Evolutionary conservation across 2,888 invertebrate genomes (phyloP).

Genomic region (Phalera bucephala): DNA sequence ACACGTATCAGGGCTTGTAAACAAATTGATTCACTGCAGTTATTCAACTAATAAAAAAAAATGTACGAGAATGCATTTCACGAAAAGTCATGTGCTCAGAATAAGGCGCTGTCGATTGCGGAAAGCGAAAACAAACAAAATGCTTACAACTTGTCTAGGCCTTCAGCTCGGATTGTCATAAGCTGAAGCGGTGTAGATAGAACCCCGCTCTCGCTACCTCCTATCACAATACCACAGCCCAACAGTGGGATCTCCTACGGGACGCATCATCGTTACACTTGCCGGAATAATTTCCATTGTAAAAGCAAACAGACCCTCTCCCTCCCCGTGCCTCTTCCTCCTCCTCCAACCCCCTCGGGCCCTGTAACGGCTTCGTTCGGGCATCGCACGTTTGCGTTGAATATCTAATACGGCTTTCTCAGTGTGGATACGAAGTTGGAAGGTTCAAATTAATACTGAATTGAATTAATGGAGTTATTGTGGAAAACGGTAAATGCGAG

Average conservation of each 20-base stretch:
- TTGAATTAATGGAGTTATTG: not conserved
- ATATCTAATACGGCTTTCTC: slow-evolving; percentile 1
- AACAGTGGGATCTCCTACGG: slow-evolving; percentile 27
- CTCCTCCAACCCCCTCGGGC: not conserved
- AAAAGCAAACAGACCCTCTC: slow-evolving; percentile 34
- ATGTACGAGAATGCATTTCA: too few species aligned
- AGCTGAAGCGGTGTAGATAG: too few species aligned
- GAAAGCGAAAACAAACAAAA: too few species aligned
- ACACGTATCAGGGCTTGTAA: too few species aligned
- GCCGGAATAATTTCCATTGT: slow-evolving; percentile 50
- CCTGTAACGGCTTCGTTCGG: slow-evolving; percentile 2
- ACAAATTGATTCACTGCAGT: too few species aligned
- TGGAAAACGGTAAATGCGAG: not conserved
- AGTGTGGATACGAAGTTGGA: not conserved
- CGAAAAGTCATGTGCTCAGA: too few species aligned
- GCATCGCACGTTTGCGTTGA: slow-evolving; percentile 1
- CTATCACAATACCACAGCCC: not conserved
- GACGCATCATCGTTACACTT: slow-evolving; percentile 49
- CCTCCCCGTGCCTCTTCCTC: slow-evolving; percentile 4
- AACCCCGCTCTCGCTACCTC: slow-evolving; percentile 2
- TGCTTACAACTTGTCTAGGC: too few species aligned
- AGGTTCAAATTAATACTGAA: not conserved
- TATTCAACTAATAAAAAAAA: too few species aligned
- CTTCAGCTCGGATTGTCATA: too few species aligned
- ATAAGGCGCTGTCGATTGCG: too few species aligned